Conservation (phyloP, 2,113 vertebrate genomes). For the Anolis carolinensis region DNA sequence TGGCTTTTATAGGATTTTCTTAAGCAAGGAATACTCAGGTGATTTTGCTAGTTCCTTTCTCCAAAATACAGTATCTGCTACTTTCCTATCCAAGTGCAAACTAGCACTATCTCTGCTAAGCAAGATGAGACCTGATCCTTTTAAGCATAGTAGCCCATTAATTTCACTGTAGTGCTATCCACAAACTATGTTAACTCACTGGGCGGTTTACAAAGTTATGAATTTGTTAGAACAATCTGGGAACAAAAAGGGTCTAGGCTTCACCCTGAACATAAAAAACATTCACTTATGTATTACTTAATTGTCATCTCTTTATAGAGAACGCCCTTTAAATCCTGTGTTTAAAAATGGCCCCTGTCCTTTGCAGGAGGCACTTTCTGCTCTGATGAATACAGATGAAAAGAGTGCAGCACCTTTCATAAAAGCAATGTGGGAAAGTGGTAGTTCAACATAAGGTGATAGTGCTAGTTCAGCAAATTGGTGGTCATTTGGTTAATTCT, state of each 20-base stretch:
- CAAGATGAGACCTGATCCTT: no score
- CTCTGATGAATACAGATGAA: not conserved
- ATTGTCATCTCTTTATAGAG: not conserved
- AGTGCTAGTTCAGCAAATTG: not conserved
- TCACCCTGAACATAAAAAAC: not conserved
- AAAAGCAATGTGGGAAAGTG: not conserved
- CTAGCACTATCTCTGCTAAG: no score
- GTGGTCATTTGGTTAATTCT: no score
- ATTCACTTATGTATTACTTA: not conserved
- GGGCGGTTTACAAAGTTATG: constrained; percentile 6
- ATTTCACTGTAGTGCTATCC: not conserved
- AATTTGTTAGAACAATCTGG: constrained; percentile 19
- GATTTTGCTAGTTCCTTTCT: no score
- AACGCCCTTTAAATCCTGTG: not conserved
- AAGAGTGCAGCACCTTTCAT: not conserved
- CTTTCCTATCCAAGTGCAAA: no score
- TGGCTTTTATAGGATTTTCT: no score
- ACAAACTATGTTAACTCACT: not conserved
- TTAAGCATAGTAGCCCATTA: not conserved
- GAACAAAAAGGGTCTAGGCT: not conserved
- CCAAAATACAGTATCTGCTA: no score
- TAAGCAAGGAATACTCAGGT: no score
- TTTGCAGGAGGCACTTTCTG: not conserved
- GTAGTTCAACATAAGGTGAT: not conserved
- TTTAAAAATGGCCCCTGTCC: not conserved